phyloP scores from a whole-genome alignment of 2,888 invertebrate genomes.

The Brenthis ino region DNA sequence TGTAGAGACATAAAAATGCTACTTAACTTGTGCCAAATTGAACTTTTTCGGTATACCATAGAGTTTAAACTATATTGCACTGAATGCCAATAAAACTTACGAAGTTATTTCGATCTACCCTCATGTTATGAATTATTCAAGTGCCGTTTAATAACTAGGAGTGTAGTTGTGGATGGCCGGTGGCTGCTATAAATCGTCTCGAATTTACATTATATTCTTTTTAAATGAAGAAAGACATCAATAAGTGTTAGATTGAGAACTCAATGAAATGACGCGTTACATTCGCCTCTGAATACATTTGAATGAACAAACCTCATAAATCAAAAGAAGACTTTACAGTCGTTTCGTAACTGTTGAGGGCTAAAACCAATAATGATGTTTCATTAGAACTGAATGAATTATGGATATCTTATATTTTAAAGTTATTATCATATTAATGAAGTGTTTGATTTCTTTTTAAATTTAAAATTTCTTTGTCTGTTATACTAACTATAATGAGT shows the following conservation, averaged over 20 bases:
- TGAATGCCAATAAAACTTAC: slow-evolving; percentile 51
- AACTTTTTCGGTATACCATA: slow-evolving; percentile 50
- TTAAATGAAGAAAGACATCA: slow-evolving; percentile 47
- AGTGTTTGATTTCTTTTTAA: background rate
- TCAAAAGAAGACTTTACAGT: slow-evolving; percentile 33
- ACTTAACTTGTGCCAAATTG: slow-evolving; percentile 44
- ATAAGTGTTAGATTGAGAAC: slow-evolving; percentile 43
- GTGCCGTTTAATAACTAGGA: slow-evolving; percentile 74
- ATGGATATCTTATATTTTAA: background rate
- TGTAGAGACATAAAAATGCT: slow-evolving; percentile 47
- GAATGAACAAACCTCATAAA: slow-evolving; percentile 38
- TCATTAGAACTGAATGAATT: slow-evolving; percentile 1
- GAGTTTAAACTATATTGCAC: slow-evolving; percentile 57
- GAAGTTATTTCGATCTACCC: slow-evolving; percentile 70
- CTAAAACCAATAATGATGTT: slow-evolving; percentile 13
- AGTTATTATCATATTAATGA: background rate
- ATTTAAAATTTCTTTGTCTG: too few species aligned
- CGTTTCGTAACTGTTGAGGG: slow-evolving; percentile 20
- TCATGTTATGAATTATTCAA: slow-evolving; percentile 78
- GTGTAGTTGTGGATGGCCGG: slow-evolving; percentile 54
- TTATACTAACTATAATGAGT: background rate
- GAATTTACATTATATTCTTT: slow-evolving; percentile 48
- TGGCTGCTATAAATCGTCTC: slow-evolving; percentile 47
- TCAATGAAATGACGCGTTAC: slow-evolving; percentile 46
- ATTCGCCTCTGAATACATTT: slow-evolving; percentile 44